Evolutionary conservation across 2,113 vertebrate species (phyloP), one percentile per base, ranked within the genome.

Genomic region (Eleginops maclovinus): DNA sequence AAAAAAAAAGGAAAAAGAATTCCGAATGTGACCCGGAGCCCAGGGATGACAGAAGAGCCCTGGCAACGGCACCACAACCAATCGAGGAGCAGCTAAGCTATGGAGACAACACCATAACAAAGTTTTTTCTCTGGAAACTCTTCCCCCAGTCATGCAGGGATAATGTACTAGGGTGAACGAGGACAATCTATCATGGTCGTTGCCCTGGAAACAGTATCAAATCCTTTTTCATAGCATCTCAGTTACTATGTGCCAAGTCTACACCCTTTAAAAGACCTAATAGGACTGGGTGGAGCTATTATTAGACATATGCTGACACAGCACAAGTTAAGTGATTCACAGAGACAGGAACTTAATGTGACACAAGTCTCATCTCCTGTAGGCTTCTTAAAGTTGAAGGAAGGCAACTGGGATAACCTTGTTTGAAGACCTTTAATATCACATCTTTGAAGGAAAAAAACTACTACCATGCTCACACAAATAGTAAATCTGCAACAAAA

Each of bases 301-400:
- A 85, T 90, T 90, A 89, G 88, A 44, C 56, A 28, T 43, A 19
- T 53, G 79, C 89, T 92, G 89, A 92, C 81, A 74, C 64, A 77
- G 77, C 72, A 83, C 49, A n/a, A 75, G 56, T 46, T 47, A 31
- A 59, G 68, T 86, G 86, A 91, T 87, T 88, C 89, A 89, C 84
- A 84, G 65, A 83, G 77, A 84, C 41, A 54, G 62, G 40, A 70
- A 84, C 49, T 22, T 43, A 78, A 82, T 80, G 77, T 83, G 85
- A 91, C 85, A 83, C 43, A n/a, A 70, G 54, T 63, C 58, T 63
- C 79, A 84, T 89, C 75, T 81, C 70, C 46, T 51, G 51, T 54
- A 61, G 61, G 54, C 58, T 72, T 84, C 77, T 87, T 72, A 89
- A 91, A 90, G 81, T 63, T 53, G 76, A 77, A 87, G 67, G 65